These are phyloP conservation scores for Drosophila pegasa DNA, from an alignment of 2,888 invertebrate species.

Conservation along the genomic window DNA sequence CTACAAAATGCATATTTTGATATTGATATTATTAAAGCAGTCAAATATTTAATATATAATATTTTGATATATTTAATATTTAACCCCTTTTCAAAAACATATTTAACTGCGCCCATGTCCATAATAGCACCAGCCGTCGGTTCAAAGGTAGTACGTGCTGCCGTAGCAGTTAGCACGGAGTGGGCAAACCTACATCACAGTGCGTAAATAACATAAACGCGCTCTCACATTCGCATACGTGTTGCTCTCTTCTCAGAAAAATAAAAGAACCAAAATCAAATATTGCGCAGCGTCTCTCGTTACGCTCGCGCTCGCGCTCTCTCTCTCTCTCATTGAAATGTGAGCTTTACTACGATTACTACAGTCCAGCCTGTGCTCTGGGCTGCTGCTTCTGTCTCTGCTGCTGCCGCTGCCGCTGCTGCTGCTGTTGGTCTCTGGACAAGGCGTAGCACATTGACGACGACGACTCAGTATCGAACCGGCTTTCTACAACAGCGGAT, in stretches of 20 bases:
- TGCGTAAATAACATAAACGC: slow-evolving; percentile 64
- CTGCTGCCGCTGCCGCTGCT: slow-evolving; percentile 23
- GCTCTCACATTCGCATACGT: slow-evolving; percentile 23
- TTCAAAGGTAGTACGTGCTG: slow-evolving; percentile 56
- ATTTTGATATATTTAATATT: too few species aligned
- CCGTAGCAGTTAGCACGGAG: slow-evolving; percentile 24
- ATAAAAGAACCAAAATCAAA: not conserved
- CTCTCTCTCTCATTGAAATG: slow-evolving; percentile 41
- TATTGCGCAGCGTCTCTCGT: slow-evolving; percentile 35
- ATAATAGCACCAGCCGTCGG: slow-evolving; percentile 47
- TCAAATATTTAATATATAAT: too few species aligned
- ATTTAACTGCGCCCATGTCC: slow-evolving; percentile 57
- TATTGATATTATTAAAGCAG: too few species aligned
- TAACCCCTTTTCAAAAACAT: slow-evolving; percentile 23
- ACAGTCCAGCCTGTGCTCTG: slow-evolving; percentile 39
- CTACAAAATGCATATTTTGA: too few species aligned
- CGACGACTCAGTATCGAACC: slow-evolving; percentile 84
- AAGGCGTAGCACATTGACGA: slow-evolving; percentile 69
- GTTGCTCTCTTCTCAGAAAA: slow-evolving; percentile 6
- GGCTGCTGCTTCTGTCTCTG: slow-evolving; percentile 42
- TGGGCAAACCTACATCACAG: slow-evolving; percentile 56
- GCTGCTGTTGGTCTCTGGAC: slow-evolving; percentile 57
- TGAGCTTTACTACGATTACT: slow-evolving; percentile 79
- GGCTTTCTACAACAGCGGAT: slow-evolving; percentile 84
- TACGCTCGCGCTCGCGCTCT: slow-evolving; percentile 33